These are phyloP conservation scores for Phocides pigmalion DNA, from an alignment of 1,140 invertebrate species.

Conservation along the genomic window DNA sequence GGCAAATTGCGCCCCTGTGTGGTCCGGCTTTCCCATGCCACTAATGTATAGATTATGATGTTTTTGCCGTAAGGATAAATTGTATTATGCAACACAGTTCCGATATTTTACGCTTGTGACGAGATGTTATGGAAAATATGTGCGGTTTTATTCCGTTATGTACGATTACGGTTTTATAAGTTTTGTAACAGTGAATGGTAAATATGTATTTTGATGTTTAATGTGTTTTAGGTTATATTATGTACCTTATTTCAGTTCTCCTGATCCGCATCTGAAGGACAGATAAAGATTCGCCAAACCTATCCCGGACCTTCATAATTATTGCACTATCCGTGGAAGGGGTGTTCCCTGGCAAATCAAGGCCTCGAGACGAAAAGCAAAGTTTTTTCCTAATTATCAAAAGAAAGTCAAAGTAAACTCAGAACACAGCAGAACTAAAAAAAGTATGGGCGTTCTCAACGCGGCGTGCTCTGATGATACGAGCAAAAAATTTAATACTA, in stretches of 20 bases:
- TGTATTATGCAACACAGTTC: conserved; percentile 38
- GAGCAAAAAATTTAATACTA: conserved; percentile 14
- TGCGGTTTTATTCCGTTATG: conserved; percentile 19
- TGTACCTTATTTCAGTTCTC: too few species aligned
- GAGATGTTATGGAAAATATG: conserved; percentile 8
- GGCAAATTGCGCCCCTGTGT: conserved; percentile 40
- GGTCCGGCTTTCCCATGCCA: conserved; percentile 32
- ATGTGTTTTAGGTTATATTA: too few species aligned
- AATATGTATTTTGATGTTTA: background rate
- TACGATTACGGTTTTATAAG: conserved; percentile 4
- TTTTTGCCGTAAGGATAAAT: conserved; percentile 31
- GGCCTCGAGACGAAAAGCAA: too few species aligned
- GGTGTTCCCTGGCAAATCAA: too few species aligned
- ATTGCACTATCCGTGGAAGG: too few species aligned
- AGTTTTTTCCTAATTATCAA: too few species aligned
- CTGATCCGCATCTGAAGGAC: too few species aligned
- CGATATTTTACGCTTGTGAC: conserved; percentile 38
- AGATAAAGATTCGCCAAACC: too few species aligned
- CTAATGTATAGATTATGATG: conserved; percentile 22
- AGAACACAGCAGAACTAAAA: too few species aligned
- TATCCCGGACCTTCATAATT: too few species aligned
- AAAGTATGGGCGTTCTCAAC: too few species aligned
- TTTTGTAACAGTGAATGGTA: background rate
- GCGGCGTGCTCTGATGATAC: background rate
- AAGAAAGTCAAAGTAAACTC: too few species aligned